These are phyloP conservation scores for Percina caprodes DNA, from an alignment of 2,113 vertebrate genomes.

Conservation along the genomic window DNA sequence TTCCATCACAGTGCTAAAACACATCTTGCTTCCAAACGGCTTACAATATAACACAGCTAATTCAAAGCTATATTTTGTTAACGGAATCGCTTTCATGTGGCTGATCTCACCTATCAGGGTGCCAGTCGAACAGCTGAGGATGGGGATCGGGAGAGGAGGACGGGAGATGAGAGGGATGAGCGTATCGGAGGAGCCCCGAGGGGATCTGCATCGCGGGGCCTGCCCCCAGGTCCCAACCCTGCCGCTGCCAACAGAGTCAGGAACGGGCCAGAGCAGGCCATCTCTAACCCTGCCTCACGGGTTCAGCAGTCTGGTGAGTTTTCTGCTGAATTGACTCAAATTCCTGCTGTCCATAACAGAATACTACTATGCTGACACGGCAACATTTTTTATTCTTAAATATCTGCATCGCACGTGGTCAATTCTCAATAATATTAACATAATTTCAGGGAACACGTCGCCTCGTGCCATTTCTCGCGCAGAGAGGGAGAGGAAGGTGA, in stretches of 20 bases:
- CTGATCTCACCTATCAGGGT: slow-evolving; percentile 80
- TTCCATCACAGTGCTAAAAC: not conserved
- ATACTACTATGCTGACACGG: not conserved
- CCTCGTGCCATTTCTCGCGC: slow-evolving; percentile 96
- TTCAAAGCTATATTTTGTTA: not conserved
- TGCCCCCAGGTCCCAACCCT: slow-evolving; percentile 85
- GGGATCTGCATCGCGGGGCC: slow-evolving; percentile 83
- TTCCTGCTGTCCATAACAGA: not conserved
- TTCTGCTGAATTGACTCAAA: not conserved
- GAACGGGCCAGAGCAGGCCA: slow-evolving; percentile 91
- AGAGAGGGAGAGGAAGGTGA: slow-evolving; percentile 97
- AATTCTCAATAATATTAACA: not conserved
- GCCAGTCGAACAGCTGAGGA: slow-evolving; percentile 94
- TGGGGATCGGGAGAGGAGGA: slow-evolving; percentile 91
- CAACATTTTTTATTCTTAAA: not conserved
- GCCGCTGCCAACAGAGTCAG: slow-evolving; percentile 91
- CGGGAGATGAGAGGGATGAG: slow-evolving; percentile 90
- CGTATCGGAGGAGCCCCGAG: slow-evolving; percentile 91
- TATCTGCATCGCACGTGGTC: not conserved
- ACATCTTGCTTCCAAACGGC: not conserved
- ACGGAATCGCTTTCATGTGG: not conserved
- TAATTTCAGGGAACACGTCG: slow-evolving; percentile 91
- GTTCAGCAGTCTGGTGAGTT: slow-evolving; percentile 94
- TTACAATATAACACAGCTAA: not conserved
- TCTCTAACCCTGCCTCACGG: slow-evolving; percentile 92